Base-by-base conservation (phyloP, 2,113 vertebrate genomes). In the Eurystomus gularis region DNA sequence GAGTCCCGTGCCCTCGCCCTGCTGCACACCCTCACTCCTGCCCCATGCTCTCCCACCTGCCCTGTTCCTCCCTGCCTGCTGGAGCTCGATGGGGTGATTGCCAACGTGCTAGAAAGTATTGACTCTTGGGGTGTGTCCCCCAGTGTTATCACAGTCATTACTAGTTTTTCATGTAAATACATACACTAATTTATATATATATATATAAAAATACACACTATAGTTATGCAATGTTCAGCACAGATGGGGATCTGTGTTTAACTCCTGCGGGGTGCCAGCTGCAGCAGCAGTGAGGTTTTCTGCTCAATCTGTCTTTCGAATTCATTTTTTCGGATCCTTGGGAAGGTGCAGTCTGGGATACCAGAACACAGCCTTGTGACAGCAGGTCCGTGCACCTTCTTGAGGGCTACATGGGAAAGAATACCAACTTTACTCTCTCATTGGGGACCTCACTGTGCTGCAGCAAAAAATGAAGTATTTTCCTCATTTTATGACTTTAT, bases 141-240 rank as follows among this genome's bases (percentile, higher is more conserved):
- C 13, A 2, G 7, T 19, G 8, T 40, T 58, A 25, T 10, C 51
- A 12, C 44, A 44, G 9, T 28, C 33, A 44, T 52, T 16, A 24
- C 29, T 17, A 10, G 3, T 3, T 54, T 64, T 60, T 31, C 24
- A 9, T 39, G 33, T 7, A 51, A 46, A 61, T 17, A 18, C 13
- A 16, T 15, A 17, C 1, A 23, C 11, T 26, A 14, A 29, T 35
- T 17, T 10, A 4, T 19, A 4, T 13, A 19, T 7, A 25, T 14
- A 33, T 2, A 20, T 1, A 18, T 2, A 39, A 3, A n/a, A 3
- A 40, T 1, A 6, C 10, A 35, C 6, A 13, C 35, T 37, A 1
- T 11, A 40, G 51, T 62, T 35, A 13, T 1, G 5, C 49, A 40
- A 7, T 37, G 23, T 13, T 19, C 7, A 2, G 18, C 58, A 31